Base-by-base conservation (phyloP, 2,797 vertebrate species). In the Neopelma chrysocephalum region DNA sequence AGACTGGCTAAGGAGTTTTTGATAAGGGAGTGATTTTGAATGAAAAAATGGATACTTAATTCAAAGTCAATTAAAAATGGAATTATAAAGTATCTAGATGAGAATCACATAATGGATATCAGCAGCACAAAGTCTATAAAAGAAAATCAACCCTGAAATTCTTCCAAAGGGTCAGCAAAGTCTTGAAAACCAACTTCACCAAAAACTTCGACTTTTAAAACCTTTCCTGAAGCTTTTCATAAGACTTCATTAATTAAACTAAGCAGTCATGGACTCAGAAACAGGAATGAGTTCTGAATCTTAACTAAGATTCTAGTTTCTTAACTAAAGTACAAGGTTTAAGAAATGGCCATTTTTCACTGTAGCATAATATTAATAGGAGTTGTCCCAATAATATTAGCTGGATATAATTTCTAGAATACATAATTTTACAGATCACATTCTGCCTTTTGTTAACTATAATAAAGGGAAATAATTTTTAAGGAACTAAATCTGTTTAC, bases 21-120 rank as follows among this genome's bases (percentile, higher is more conserved):
- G 95, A 96, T 95, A 96, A 96, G 91, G 90, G 50, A 92, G 9
- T 81, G 94, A 93, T 96, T 94, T 91, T 85, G 78, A 92, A 93
- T 68, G 57, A 91, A 92, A 93, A 92, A 91, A 88, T 34, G 27
- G 95, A 94, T 91, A 81, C 79, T 92, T 93, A 95, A 96, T 93
- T 96, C 94, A 92, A 95, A 94, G 95, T 71, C 95, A 96, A 93
- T 96, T 97, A 96, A 96, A 97, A 97, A 93, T 65, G n/a, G 72
- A 95, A 96, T 93, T 95, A 96, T 56, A 88, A 96, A 92, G 48
- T 58, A 93, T 93, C 89, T 88, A 93, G 79, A 93, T 93, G 94
- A 90, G 85, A 96, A 96, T 91, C 89, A 42, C 42, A 88, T 89
- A 96, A 94, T 85, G 81, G 91, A 91, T 93, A 94, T 91, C 89